Base-by-base conservation (phyloP, 2,113 vertebrate genomes). In the Phrynosoma blainvillii region DNA sequence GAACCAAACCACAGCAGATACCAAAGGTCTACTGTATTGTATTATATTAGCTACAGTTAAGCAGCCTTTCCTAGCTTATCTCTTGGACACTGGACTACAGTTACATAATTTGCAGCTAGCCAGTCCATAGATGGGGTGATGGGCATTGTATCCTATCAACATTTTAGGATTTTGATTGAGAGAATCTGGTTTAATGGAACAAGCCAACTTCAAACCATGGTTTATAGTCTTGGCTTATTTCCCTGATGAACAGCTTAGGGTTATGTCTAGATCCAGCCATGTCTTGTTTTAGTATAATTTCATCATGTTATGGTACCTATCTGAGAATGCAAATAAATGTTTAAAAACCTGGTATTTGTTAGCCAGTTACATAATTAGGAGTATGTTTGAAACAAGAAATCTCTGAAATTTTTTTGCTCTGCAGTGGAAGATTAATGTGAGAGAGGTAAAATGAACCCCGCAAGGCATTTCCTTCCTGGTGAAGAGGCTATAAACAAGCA, bases 371-470 rank as follows among this genome's bases (percentile, higher is more conserved):
- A 27, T 86, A 65, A 91, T 84, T 65, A 25, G 65, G 82, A 93
- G 79, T 86, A 81, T 88, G 13, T 4, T 36, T 87, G 87, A 73
- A 87, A 84, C 71, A 40, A 30, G 54, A 82, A 42, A 70, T 74
- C 73, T 65, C 32, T 6, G 7, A 0, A 32, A 9, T 36, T 84
- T 20, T 59, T 84, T 79, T 73, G 16, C 16, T 11, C 32, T 52
- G 74, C 1, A 10, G 3, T 42, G 52, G 81, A 71, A 68, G 40
- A 36, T 59, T 83, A 85, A 73, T 84, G 14, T 82, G 16, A 12
- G 18, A 80, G 78, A 86, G 52, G 82, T 90, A 82, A 89, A 87
- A 91, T 68, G 42, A 91, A 14, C 85, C 36, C 1, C 47, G 77
- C 3, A 65, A 30, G 42, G 79, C 10, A 56, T 84, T 84, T 40